Evolutionary conservation across 1,140 invertebrate genomes (phyloP).

Genomic region (Bradysia coprophila): DNA sequence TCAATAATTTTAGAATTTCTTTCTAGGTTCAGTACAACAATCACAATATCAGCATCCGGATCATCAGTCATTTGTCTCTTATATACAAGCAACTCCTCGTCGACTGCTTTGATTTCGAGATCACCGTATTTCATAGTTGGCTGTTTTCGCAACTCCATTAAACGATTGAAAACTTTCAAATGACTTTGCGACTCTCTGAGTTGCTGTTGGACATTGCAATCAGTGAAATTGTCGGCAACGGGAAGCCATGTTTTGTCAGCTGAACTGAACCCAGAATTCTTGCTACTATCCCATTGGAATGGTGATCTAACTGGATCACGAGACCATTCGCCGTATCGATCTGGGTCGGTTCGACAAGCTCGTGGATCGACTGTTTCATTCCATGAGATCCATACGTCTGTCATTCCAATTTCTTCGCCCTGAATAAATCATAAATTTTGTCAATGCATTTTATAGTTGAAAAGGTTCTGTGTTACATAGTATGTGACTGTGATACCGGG

Average conservation of each 20-base stretch:
- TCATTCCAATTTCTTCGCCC: conserved; percentile 71
- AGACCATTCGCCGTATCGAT: conserved; percentile 10
- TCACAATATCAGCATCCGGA: too few species aligned
- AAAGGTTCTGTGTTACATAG: too few species aligned
- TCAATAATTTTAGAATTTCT: neutral
- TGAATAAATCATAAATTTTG: conserved; percentile 15
- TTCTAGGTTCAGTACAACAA: neutral
- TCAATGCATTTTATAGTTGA: too few species aligned
- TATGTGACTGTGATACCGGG: conserved; percentile 56
- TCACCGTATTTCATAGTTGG: neutral
- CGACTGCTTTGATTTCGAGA: neutral
- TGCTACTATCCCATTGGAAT: conserved; percentile 41
- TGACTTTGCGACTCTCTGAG: conserved; percentile 1
- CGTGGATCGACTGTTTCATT: conserved; percentile 19
- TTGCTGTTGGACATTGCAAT: conserved; percentile 29
- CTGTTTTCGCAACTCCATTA: neutral
- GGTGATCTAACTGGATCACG: conserved; percentile 41
- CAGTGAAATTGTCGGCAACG: conserved; percentile 30
- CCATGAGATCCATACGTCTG: conserved; percentile 22
- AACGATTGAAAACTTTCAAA: neutral
- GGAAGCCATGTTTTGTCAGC: conserved; percentile 46
- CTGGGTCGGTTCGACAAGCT: neutral
- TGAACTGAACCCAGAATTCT: conserved; percentile 38
- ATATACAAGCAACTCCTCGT: neutral
- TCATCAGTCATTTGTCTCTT: neutral